A percentile compares a stretch with the other conserved stretches of the same genome.
phyloP scores from a whole-genome alignment of 2,797 vertebrate genomes.

The Fringilla coelebs region DNA sequence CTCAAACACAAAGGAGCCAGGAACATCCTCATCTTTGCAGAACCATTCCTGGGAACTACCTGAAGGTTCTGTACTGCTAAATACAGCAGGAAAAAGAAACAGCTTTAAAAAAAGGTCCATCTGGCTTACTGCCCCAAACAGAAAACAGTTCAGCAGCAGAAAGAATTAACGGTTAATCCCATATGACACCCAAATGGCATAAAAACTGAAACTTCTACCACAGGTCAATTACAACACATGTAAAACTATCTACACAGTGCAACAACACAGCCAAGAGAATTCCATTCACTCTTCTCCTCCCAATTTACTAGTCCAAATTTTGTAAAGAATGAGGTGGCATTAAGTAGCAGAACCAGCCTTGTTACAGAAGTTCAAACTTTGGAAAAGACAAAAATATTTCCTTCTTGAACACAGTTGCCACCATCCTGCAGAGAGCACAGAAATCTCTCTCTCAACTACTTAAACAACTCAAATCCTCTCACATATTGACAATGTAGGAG shows the following conservation, averaged over 20 bases:
- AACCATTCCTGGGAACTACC: conserved; percentile 9
- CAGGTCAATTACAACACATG: neutral
- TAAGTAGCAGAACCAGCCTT: neutral
- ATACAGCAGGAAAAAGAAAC: neutral
- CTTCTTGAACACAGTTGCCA: neutral
- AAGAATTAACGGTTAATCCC: neutral
- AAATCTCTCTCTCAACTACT: neutral
- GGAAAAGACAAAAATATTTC: neutral
- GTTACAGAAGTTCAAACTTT: neutral
- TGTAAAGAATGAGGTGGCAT: neutral
- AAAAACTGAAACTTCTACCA: neutral
- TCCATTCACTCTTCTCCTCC: neutral
- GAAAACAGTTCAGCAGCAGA: neutral
- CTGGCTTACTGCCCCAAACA: neutral
- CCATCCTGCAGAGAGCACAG: neutral
- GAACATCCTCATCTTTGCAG: conserved; percentile 4
- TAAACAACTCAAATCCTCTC: neutral
- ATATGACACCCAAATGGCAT: neutral
- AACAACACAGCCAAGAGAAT: neutral
- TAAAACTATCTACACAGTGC: neutral
- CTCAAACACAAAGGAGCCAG: neutral
- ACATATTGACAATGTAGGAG: neutral
- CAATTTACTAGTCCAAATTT: neutral
- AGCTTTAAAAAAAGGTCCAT: neutral
- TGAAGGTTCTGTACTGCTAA: conserved; percentile 33